Percentiles rank a stretch among this genome's conserved stretches.
phyloP scores from a whole-genome alignment of 2,113 vertebrate genomes.

The Ovibos moschatus region DNA sequence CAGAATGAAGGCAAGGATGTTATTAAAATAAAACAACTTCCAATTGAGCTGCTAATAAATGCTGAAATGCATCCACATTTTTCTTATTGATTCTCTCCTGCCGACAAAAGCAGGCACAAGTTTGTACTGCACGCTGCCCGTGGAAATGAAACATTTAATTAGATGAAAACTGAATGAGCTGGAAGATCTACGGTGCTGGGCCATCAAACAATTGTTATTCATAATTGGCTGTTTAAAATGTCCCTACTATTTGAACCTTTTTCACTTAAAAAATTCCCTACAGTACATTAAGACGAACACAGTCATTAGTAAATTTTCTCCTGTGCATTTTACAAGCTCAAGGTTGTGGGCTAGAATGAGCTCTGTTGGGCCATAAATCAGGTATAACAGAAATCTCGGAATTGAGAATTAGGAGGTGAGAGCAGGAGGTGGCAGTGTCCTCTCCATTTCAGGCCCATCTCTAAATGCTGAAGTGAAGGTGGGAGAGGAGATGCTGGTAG shows the following conservation, averaged over 20 bases:
- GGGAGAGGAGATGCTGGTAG: background rate
- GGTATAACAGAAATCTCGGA: slow-evolving; percentile 82
- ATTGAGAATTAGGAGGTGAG: slow-evolving; percentile 58
- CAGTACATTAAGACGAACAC: slow-evolving; percentile 62
- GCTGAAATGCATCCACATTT: slow-evolving; percentile 60
- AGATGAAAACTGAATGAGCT: slow-evolving; percentile 67
- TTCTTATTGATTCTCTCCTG: slow-evolving; percentile 74
- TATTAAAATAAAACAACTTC: slow-evolving; percentile 73
- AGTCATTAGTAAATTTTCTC: slow-evolving; percentile 78
- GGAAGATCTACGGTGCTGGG: slow-evolving; percentile 37
- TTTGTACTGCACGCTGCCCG: slow-evolving; percentile 26
- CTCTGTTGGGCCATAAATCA: slow-evolving; percentile 87
- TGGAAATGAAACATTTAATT: slow-evolving; percentile 77
- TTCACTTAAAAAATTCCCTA: slow-evolving; percentile 67
- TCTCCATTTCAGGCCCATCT: slow-evolving; percentile 74
- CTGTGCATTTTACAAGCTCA: slow-evolving; percentile 81
- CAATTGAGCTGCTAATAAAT: slow-evolving; percentile 69
- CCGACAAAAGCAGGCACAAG: slow-evolving; percentile 60
- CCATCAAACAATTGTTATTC: slow-evolving; percentile 42
- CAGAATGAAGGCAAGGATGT: slow-evolving; percentile 50
- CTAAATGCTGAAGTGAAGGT: slow-evolving; percentile 70
- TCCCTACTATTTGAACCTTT: background rate
- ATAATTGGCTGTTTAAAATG: slow-evolving; percentile 63
- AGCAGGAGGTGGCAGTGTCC: slow-evolving; percentile 55
- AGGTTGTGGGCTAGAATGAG: slow-evolving; percentile 83